Evolutionary conservation across 1,140 invertebrate species (phyloP).

Genomic region (Lasaia peninsularis): DNA sequence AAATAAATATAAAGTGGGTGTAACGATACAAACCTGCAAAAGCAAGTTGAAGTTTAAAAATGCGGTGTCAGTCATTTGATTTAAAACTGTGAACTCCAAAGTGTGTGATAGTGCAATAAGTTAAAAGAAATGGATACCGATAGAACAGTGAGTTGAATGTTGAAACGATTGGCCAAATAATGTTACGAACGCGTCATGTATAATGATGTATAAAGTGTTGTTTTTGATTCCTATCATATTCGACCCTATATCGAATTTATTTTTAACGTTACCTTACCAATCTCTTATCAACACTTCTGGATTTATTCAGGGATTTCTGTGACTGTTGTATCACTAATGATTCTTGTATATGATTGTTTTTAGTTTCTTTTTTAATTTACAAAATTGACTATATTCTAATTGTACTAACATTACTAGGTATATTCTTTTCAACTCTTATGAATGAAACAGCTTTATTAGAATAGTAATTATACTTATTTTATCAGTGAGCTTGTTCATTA

Average conservation of each 20-base stretch:
- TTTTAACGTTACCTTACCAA: slow-evolving; percentile 45
- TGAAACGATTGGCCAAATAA: slow-evolving; percentile 6
- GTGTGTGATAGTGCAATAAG: slow-evolving; percentile 9
- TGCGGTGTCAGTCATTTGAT: neutral
- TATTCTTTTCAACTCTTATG: slow-evolving; percentile 6
- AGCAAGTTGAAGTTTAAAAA: neutral
- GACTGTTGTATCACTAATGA: slow-evolving; percentile 3
- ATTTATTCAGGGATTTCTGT: slow-evolving; percentile 28
- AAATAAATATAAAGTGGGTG: no score
- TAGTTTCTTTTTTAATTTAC: slow-evolving; percentile 26
- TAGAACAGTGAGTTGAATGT: neutral
- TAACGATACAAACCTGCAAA: no score
- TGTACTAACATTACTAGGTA: slow-evolving; percentile 18
- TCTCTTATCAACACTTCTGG: slow-evolving; percentile 12
- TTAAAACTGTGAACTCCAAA: neutral
- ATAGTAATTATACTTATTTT: no score
- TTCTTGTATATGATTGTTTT: slow-evolving; percentile 11
- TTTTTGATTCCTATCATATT: slow-evolving; percentile 11
- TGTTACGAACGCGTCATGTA: slow-evolving; percentile 1
- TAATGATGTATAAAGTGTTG: slow-evolving; percentile 9
- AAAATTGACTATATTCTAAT: slow-evolving; percentile 20
- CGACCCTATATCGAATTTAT: slow-evolving; percentile 29
- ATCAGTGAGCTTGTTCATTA: no score
- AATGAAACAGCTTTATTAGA: no score
- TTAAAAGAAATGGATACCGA: neutral